Conservation (phyloP, 1,140 invertebrate species). For the Acromyrmex heyeri region DNA sequence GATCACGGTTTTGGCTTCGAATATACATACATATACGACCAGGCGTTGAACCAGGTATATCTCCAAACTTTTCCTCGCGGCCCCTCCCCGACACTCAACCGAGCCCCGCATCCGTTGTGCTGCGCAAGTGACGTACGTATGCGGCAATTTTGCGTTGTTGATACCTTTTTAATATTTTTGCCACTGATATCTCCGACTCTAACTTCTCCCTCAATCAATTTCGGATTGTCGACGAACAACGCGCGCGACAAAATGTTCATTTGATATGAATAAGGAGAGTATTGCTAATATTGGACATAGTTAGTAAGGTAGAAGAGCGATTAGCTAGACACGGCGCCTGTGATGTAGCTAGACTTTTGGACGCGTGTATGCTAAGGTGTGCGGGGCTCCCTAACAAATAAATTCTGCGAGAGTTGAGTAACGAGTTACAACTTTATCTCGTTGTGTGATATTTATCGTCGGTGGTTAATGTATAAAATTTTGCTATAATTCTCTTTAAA, state of each 20-base stretch:
- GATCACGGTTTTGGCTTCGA: not conserved
- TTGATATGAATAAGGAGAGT: slow-evolving; percentile 59
- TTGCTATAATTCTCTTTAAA: slow-evolving; percentile 66
- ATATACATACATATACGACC: not conserved
- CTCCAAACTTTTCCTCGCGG: slow-evolving; percentile 72
- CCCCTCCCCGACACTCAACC: slow-evolving; percentile 68
- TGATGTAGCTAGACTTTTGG: slow-evolving; percentile 84
- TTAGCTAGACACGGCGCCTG: slow-evolving; percentile 83
- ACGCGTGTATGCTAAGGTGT: slow-evolving; percentile 77
- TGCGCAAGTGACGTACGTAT: slow-evolving; percentile 75
- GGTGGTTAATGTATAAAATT: slow-evolving; percentile 77
- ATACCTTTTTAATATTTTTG: slow-evolving; percentile 79
- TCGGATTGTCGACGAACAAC: slow-evolving; percentile 71
- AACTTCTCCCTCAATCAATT: slow-evolving; percentile 67
- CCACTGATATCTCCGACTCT: slow-evolving; percentile 63
- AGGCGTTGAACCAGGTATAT: slow-evolving; percentile 77
- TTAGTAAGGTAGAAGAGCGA: slow-evolving; percentile 72
- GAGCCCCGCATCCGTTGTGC: slow-evolving; percentile 80
- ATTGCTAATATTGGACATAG: slow-evolving; percentile 13
- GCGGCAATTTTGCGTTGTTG: slow-evolving; percentile 77
- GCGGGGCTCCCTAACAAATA: slow-evolving; percentile 77
- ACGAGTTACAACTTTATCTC: slow-evolving; percentile 72
- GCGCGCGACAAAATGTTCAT: slow-evolving; percentile 76
- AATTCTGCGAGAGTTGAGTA: slow-evolving; percentile 68
- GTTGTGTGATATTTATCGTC: slow-evolving; percentile 79